Evolutionary conservation across 1,140 invertebrate genomes (phyloP), one percentile per base, ranked within the genome.

Genomic region (Anastatus disparis): DNA sequence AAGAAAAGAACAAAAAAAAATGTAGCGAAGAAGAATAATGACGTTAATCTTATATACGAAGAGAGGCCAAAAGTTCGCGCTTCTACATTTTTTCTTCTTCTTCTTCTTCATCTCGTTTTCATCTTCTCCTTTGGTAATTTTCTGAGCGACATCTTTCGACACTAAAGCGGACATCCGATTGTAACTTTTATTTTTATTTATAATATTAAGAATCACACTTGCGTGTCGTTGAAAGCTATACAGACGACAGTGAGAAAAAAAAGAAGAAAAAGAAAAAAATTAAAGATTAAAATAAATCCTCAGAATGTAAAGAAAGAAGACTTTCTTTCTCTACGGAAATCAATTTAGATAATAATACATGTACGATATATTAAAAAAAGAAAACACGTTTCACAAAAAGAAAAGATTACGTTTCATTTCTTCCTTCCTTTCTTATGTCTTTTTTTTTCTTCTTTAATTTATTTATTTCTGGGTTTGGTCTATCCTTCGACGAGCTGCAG

Each of bases 1-100:
- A n/a, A n/a, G n/a, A 46, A 46, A 46, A 46, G 42, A 35, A 10
- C 31, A 35, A 10, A 35, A 6, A 4, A n/a, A 10, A 35, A 35
- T n/a, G 31, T 20, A 35, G 26, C 15, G 38, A 56, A n/a, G 29
- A 53, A 20, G 29, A 46, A 38, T n/a, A 68, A 64, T 42, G 62
- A 74, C 62, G 63, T 56, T 66, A 66, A 66, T 66, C 63, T 55
- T 17, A n/a, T n/a, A n/a, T n/a, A n/a, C n/a, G n/a, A n/a, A n/a
- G n/a, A 24, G 38, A 46, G 52, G 52, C 52, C 38, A 56, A 42
- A n/a, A 52, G 61, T 63, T 50, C 44, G 35, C 61, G 48, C 31
- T n/a, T n/a, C n/a, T n/a, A n/a, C n/a, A n/a, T n/a, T n/a, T n/a
- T n/a, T n/a, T n/a, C n/a, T n/a, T n/a, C n/a, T n/a, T n/a, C n/a